phyloP scores from a whole-genome alignment of 2,113 vertebrate genomes.

The Mustelus asterias region DNA sequence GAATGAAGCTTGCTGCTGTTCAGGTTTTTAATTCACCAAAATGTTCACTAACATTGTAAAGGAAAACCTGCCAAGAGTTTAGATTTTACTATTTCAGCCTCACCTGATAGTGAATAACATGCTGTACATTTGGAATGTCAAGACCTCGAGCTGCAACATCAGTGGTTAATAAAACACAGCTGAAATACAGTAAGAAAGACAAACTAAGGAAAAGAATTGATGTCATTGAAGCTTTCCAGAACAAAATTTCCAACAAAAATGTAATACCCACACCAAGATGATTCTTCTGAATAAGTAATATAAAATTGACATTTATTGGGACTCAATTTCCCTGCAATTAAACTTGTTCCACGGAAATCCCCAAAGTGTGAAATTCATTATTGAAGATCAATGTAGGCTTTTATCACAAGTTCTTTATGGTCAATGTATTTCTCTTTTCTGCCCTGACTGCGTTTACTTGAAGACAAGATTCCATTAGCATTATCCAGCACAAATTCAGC shows the following conservation, averaged over 20 bases:
- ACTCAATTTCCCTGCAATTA: constrained; percentile 9
- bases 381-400: not conserved
- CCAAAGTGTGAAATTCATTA: not conserved
- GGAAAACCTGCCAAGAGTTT: not conserved
- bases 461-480: not conserved
- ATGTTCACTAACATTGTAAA: not conserved
- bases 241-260: not conserved
- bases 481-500: not conserved
- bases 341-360: not conserved
- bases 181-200: constrained; percentile 48
- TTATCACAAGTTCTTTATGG: not conserved
- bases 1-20: not conserved
- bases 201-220: not conserved
- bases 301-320: constrained; percentile 3
- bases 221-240: not conserved
- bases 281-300: not conserved
- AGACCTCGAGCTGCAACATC: constrained; percentile 93
- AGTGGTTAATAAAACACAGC: constrained; percentile 86
- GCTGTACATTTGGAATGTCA: constrained; percentile 87
- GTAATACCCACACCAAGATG: not conserved
- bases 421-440: not conserved
- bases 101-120: constrained; percentile 98
- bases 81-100: constrained; percentile 11
- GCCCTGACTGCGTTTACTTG: not conserved
- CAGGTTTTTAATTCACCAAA: not conserved